Base-by-base conservation (phyloP, 2,888 invertebrate genomes). In the Temnothorax ravouxi region DNA sequence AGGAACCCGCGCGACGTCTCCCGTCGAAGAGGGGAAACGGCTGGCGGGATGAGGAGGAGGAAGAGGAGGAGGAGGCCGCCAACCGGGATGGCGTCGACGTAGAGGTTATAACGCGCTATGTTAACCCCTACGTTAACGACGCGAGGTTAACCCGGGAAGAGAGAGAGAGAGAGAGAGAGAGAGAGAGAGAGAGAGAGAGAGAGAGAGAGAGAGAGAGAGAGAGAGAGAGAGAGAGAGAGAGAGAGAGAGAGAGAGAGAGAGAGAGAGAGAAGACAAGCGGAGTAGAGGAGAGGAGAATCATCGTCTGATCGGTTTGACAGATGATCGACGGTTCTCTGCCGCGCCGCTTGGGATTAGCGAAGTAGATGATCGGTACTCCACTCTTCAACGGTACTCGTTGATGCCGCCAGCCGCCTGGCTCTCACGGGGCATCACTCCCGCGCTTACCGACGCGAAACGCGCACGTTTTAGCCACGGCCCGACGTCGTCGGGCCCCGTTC, bases 31-130 rank as follows among this genome's bases (percentile, higher is more conserved):
- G 59, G 62, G 67, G 75, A 41, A 44, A 54, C 44, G 59, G 21
- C 34, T 66, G 41, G 13, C 21, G 18, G 25, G 15, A 52, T 5
- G 38, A 13, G 34, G 34, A 25, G 13, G 34, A 41, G 3, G 25
- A 29, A 41, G 59, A 61, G 59, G 64, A 15, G 44, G n/a, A 29
- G 61, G 21, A 29, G 29, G 15, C 18, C 11, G 66, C 34, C 34
- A 67, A 81, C 34, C 66, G 47, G 66, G 67, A 77, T 18, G 38
- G 54, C n/a, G 44, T 74, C 71, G 62, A 29, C 21, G 76, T 38
- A 38, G 64, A 77, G 76, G 76, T 77, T 77, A 77, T 77, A 66
- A 34, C 13, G 5, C 2, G 18, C n/a, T 56, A 25, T 11, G 54
- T 6, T 59, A 18, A n/a, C 6, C 15, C 52, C 50, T 6, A 6